phyloP scores from a whole-genome alignment of 2,888 invertebrate species.

The Luperina testacea region DNA sequence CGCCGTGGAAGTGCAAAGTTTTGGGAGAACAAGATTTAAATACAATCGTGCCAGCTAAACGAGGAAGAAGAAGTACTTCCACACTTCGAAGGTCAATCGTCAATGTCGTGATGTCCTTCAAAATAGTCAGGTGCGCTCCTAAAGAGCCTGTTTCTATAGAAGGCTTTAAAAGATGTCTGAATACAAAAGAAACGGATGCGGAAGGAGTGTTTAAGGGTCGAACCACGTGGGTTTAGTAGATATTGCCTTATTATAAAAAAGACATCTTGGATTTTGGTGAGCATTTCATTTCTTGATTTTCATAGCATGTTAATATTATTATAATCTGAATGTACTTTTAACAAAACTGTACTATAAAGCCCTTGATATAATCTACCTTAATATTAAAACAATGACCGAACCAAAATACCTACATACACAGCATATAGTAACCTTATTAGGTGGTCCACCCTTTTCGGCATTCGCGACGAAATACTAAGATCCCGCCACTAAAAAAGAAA shows the following conservation, averaged over 20 bases:
- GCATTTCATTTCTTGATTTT: neutral
- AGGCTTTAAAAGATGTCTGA: neutral
- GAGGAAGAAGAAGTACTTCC: neutral
- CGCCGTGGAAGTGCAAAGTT: too few species aligned
- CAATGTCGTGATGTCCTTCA: slow-evolving; percentile 12
- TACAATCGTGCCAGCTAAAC: too few species aligned
- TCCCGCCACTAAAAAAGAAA: slow-evolving; percentile 55
- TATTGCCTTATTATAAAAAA: neutral
- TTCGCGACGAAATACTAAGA: slow-evolving; percentile 63
- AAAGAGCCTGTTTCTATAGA: neutral
- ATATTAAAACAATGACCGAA: slow-evolving; percentile 23
- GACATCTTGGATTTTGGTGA: neutral
- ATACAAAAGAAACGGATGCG: slow-evolving; percentile 34
- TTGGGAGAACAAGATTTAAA: too few species aligned
- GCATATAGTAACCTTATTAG: slow-evolving; percentile 53
- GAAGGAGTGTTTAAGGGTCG: neutral
- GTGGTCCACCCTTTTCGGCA: slow-evolving; percentile 65
- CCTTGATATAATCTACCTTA: neutral
- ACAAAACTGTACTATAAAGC: neutral
- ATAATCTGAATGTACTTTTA: neutral
- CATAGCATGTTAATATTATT: neutral
- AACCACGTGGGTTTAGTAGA: neutral
- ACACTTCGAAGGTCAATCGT: slow-evolving; percentile 1
- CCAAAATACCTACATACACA: neutral
- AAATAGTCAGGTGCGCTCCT: slow-evolving; percentile 18